Conservation (phyloP, 2,113 vertebrate species). For the Apodemus sylvaticus region DNA sequence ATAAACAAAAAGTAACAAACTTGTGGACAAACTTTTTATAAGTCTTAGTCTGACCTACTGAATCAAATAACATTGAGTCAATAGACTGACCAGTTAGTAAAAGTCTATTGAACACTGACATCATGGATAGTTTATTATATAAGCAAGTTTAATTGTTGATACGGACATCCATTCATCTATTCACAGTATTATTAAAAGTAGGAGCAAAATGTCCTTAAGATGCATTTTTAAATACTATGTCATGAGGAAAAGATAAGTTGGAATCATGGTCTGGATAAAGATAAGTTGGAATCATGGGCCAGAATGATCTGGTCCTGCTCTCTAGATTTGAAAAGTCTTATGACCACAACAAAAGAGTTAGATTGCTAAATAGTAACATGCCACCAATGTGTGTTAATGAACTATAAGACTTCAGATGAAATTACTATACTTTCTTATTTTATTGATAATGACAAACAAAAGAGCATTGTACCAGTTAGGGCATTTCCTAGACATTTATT, state of each 20-base stretch:
- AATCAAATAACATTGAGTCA: not conserved
- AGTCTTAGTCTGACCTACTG: not conserved
- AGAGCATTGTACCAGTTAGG: not conserved
- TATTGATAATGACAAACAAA: not conserved
- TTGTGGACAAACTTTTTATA: not conserved
- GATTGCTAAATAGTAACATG: not conserved
- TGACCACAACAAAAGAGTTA: not conserved
- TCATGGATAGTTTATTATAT: not conserved
- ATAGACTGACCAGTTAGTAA: not conserved
- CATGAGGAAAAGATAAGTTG: not conserved
- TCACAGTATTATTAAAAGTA: not conserved
- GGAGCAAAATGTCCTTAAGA: not conserved
- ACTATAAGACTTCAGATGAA: not conserved
- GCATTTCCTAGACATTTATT: not conserved
- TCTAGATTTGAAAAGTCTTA: not conserved
- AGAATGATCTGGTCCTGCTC: not conserved
- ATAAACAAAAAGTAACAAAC: not conserved
- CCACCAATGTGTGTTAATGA: not conserved
- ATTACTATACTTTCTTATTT: not conserved
- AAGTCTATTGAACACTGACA: not conserved
- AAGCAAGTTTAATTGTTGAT: not conserved
- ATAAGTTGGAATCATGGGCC: not conserved
- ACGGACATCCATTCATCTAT: not conserved
- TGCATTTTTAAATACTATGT: not conserved
- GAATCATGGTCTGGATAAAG: not conserved